Percentiles rank a stretch among this genome's conserved stretches.
phyloP scores from a whole-genome alignment of 2,888 invertebrate genomes.

The Drosophila nigricruria region DNA sequence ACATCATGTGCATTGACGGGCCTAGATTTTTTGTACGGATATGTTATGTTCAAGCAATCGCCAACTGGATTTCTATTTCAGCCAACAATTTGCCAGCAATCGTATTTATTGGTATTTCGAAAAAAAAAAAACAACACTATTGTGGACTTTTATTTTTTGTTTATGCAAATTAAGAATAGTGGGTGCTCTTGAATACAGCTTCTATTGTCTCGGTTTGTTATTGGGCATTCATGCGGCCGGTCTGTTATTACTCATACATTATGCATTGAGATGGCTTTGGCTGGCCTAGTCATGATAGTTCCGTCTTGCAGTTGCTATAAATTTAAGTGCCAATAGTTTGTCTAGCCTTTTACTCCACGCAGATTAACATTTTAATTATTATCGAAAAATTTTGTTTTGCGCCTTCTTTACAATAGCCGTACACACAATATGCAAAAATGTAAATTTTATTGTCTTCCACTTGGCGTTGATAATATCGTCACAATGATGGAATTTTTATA shows the following conservation, averaged over 20 bases:
- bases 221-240: constrained; percentile 51
- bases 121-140: constrained; percentile 35
- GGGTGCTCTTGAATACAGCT: constrained; percentile 78
- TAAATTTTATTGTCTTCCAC: constrained; percentile 67
- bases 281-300: constrained; percentile 56
- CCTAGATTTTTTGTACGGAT: neutral
- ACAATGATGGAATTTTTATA: constrained; percentile 67
- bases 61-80: neutral
- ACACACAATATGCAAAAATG: constrained; percentile 48
- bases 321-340: constrained; percentile 79
- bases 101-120: constrained; percentile 51
- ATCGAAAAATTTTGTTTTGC: constrained; percentile 65
- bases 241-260: constrained; percentile 76
- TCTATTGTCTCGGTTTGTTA: constrained; percentile 52
- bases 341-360: constrained; percentile 81
- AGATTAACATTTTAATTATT: constrained; percentile 81
- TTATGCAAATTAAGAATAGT: constrained; percentile 73
- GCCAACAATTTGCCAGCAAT: constrained; percentile 19
- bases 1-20: constrained; percentile 6
- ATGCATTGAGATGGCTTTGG: constrained; percentile 57
- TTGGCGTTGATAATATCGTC: constrained; percentile 41
- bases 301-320: constrained; percentile 79
- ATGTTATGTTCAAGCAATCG: neutral
- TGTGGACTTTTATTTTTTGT: constrained; percentile 32
- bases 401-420: constrained; percentile 40